Evolutionary conservation across 1,140 invertebrate genomes (phyloP).

Genomic region (Aphelenchoides fujianensis): DNA sequence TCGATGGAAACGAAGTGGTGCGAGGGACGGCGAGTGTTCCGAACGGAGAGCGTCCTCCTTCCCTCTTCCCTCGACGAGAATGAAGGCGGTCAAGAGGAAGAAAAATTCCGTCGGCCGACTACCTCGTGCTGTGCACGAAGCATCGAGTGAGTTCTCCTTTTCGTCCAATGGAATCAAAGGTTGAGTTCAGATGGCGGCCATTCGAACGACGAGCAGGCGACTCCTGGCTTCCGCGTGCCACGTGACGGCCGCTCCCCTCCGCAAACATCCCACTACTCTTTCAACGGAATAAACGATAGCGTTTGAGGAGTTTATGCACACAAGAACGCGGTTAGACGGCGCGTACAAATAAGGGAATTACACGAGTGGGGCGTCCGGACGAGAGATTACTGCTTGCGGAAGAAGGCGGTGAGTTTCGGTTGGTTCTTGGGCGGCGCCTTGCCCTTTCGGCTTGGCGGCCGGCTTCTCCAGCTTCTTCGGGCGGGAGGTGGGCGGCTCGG

Average conservation of each 20-base stretch:
- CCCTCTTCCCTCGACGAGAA: too few relatives aligned
- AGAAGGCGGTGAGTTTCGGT: conserved; percentile 10
- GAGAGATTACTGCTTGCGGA: conserved; percentile 3
- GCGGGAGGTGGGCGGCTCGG: not conserved
- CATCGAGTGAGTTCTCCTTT: not conserved
- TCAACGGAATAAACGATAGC: not conserved
- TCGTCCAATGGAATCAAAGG: not conserved
- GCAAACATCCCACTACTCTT: not conserved
- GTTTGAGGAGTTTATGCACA: not conserved
- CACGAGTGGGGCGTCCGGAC: too few relatives aligned
- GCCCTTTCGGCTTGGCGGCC: not conserved
- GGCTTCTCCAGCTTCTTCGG: not conserved
- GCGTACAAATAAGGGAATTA: not conserved
- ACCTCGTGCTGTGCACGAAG: not conserved
- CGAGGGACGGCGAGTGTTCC: not conserved
- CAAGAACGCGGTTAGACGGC: not conserved
- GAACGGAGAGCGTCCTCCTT: not conserved
- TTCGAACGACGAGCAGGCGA: not conserved
- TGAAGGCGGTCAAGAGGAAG: not conserved
- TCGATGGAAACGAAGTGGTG: not conserved
- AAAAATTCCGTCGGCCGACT: too few relatives aligned
- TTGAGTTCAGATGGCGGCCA: not conserved
- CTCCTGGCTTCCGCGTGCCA: not conserved
- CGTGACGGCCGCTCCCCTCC: too few relatives aligned
- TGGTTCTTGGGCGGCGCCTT: not conserved